phyloP scores from a whole-genome alignment of 1,140 invertebrate species.

The Drosophila pallidifrons region DNA sequence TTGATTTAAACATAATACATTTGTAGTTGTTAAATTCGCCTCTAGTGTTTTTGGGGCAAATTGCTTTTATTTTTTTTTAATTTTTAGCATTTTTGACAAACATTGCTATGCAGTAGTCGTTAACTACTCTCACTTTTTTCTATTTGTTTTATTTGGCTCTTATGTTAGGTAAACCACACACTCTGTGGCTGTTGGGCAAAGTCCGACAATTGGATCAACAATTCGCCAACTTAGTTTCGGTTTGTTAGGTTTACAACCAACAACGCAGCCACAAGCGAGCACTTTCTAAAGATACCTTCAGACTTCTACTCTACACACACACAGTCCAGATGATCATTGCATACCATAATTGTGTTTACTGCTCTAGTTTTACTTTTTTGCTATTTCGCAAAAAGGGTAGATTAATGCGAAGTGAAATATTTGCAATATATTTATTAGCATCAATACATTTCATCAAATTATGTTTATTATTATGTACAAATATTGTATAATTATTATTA shows the following conservation, averaged over 20 bases:
- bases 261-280: slow-evolving; percentile 5
- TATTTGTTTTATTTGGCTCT: neutral
- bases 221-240: slow-evolving; percentile 19
- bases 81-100: too few relatives aligned
- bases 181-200: slow-evolving; percentile 14
- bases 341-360: slow-evolving; percentile 24
- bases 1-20: too few relatives aligned
- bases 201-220: slow-evolving; percentile 29
- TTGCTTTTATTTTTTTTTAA: too few relatives aligned
- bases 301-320: neutral
- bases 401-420: too few relatives aligned
- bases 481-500: too few relatives aligned
- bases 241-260: slow-evolving; percentile 10
- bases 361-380: too few relatives aligned
- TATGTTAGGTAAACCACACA: slow-evolving; percentile 4
- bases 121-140: slow-evolving; percentile 6
- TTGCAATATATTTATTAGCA: too few relatives aligned
- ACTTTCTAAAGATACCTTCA: neutral
- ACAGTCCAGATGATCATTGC: slow-evolving; percentile 9
- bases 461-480: too few relatives aligned
- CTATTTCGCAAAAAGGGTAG: too few relatives aligned
- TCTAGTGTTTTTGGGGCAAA: too few relatives aligned
- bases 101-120: slow-evolving; percentile 21
- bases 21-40: too few relatives aligned
- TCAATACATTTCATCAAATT: too few relatives aligned